Evolutionary conservation across 2,113 vertebrate genomes (phyloP).

Genomic region (Tragelaphus buxtoni): DNA sequence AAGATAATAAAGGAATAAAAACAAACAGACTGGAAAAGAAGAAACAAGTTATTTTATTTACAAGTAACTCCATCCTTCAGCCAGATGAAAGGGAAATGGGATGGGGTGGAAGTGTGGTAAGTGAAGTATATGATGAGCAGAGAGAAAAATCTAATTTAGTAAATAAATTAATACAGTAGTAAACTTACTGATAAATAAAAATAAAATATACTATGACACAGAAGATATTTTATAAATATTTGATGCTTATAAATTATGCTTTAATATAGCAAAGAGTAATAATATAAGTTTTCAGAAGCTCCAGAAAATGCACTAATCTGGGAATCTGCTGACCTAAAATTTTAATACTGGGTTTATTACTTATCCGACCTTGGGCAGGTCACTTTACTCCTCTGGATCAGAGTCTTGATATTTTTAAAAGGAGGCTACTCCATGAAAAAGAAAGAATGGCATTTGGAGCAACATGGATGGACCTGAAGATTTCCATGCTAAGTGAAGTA

Average conservation of each 20-base stretch:
- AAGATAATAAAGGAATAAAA: conserved; percentile 1
- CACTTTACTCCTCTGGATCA: neutral
- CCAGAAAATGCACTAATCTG: neutral
- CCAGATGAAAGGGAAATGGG: neutral
- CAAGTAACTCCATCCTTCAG: neutral
- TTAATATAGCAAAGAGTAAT: neutral
- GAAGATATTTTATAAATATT: neutral
- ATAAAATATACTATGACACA: neutral
- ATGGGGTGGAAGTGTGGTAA: neutral
- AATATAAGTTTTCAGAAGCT: neutral
- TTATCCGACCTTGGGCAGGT: neutral
- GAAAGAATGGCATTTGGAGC: neutral
- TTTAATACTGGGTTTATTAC: neutral
- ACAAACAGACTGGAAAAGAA: neutral
- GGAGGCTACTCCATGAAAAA: neutral
- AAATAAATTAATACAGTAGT: neutral
- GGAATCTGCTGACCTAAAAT: neutral
- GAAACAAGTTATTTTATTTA: neutral
- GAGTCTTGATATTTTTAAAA: conserved; percentile 1
- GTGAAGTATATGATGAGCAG: neutral
- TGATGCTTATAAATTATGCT: neutral
- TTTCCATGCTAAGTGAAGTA: neutral
- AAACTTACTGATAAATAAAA: neutral
- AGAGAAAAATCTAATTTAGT: neutral
- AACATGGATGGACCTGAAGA: neutral